These are phyloP conservation scores for Sapayoa aenigma DNA, from an alignment of 2,113 vertebrate genomes.

Conservation along the genomic window DNA sequence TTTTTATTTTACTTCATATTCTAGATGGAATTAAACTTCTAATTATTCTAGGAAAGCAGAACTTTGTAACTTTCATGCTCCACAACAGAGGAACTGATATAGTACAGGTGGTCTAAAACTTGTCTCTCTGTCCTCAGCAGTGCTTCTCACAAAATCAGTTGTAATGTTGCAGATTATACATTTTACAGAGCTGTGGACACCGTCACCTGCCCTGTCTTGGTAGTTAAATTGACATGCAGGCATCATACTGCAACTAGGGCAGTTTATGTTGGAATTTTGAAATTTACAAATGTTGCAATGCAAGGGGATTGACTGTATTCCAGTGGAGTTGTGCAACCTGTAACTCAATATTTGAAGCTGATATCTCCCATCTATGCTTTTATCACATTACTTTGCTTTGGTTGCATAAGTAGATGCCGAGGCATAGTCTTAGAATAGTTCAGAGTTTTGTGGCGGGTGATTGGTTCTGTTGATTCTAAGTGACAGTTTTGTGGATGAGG, in stretches of 20 bases:
- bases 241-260: not conserved
- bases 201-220: rapidly evolving
- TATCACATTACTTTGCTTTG: not conserved
- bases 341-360: not conserved
- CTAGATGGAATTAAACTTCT: not conserved
- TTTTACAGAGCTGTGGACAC: not conserved
- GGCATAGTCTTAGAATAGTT: not conserved
- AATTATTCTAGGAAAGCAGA: not conserved
- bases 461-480: not conserved
- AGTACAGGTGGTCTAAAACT: not conserved
- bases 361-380: not conserved
- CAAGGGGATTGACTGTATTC: not conserved
- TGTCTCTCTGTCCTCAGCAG: not conserved
- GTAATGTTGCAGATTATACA: not conserved
- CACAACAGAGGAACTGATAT: not conserved
- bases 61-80: not conserved
- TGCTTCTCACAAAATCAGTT: not conserved
- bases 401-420: not conserved
- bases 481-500: not conserved
- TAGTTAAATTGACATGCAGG: not conserved
- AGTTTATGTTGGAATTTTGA: not conserved
- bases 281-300: not conserved
- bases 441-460: not conserved
- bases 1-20: not conserved
- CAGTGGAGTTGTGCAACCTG: not conserved